phyloP scores from a whole-genome alignment of 2,797 vertebrate species.

The Coluber constrictor region DNA sequence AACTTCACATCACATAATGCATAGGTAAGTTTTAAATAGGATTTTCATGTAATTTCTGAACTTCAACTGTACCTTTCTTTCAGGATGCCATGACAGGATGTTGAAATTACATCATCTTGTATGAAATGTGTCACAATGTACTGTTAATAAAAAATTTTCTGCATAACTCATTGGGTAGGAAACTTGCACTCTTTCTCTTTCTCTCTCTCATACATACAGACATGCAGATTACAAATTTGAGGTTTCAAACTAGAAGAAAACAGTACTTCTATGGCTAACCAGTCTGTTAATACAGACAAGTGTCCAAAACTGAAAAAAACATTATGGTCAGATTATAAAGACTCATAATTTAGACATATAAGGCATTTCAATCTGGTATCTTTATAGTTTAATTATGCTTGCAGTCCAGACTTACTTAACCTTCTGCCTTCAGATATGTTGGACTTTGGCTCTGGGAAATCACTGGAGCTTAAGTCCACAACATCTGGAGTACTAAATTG shows the following conservation, averaged over 20 bases:
- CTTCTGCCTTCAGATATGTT: not conserved
- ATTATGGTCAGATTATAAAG: not conserved
- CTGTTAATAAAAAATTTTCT: not conserved
- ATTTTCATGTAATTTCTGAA: not conserved
- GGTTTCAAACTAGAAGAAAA: not conserved
- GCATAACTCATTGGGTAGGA: not conserved
- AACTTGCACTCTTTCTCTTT: not conserved
- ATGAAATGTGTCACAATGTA: not conserved
- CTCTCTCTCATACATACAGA: not conserved
- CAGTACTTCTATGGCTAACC: not conserved
- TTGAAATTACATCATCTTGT: not conserved
- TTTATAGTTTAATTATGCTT: not conserved
- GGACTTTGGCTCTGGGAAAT: not conserved
- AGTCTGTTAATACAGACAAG: not conserved
- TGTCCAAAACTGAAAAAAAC: not conserved
- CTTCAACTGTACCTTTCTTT: constrained; percentile 14
- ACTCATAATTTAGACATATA: not conserved
- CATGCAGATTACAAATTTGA: not conserved
- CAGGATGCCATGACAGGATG: not conserved
- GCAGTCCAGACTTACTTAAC: not conserved
- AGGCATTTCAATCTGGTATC: not conserved
- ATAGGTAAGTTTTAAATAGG: not conserved
- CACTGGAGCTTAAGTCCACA: not conserved
- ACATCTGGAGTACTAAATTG: not conserved
- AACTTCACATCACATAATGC: not conserved